Evolutionary conservation across 23 tunicate genomes (phyloP).

Genomic region (Ciona savignyi): DNA sequence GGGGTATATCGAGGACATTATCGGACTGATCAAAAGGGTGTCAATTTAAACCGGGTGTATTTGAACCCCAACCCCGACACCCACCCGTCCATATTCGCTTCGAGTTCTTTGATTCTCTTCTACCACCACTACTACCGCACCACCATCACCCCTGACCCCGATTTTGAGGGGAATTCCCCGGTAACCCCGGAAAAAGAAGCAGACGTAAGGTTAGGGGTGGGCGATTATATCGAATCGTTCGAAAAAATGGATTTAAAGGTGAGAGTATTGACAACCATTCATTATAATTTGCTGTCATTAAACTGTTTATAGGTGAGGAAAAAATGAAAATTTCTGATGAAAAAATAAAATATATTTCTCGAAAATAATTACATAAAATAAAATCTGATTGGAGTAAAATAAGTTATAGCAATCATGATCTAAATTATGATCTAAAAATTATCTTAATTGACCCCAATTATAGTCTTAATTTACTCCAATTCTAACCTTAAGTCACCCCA

Average conservation of each 20-base stretch:
- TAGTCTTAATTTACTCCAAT: too few species aligned
- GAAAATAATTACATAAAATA: too few species aligned
- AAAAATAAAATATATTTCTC: too few species aligned
- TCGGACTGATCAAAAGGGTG: constrained; percentile 88
- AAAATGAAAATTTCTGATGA: too few species aligned
- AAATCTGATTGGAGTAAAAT: too few species aligned
- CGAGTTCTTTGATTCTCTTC: constrained; percentile 60
- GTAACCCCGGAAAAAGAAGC: not conserved
- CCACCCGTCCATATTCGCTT: constrained; percentile 75
- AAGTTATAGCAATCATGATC: too few species aligned
- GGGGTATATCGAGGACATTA: constrained; percentile 95
- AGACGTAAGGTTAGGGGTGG: not conserved
- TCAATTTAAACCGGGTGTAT: constrained; percentile 85
- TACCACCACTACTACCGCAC: constrained; percentile 68
- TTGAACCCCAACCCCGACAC: constrained; percentile 49
- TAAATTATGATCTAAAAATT: too few species aligned
- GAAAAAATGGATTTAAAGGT: not conserved
- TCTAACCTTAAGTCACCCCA: too few species aligned
- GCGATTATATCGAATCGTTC: not conserved
- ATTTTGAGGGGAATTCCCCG: not conserved
- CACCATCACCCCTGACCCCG: not conserved
- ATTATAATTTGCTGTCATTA: too few species aligned
- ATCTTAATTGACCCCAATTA: too few species aligned
- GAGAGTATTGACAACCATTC: too few species aligned
- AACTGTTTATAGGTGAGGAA: too few species aligned